These are phyloP conservation scores for Pachyramphus minor DNA, from an alignment of 2,113 vertebrate genomes.

Conservation along the genomic window DNA sequence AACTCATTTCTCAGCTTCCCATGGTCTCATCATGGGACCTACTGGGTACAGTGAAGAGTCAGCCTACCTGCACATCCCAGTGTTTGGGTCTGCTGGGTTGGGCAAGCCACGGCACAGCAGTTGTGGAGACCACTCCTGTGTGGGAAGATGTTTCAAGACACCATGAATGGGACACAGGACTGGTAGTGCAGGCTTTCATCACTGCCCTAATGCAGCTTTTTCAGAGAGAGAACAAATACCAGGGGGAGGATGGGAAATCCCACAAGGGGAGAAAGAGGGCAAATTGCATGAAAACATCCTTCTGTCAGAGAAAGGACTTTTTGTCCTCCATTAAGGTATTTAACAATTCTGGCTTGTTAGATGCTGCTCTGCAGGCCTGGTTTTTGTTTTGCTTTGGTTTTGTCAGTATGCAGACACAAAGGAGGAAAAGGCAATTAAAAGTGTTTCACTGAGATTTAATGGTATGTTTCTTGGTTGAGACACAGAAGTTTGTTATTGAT, in stretches of 20 bases:
- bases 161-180: no score
- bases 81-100: background rate
- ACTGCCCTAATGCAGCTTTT: background rate
- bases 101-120: background rate
- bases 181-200: background rate
- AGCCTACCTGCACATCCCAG: background rate
- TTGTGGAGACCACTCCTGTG: rapidly evolving
- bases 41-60: rapidly evolving
- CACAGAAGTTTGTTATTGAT: background rate
- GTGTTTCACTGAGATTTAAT: background rate
- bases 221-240: background rate
- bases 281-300: background rate
- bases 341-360: background rate
- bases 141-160: background rate
- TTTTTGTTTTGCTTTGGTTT: background rate
- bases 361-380: background rate
- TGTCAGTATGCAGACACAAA: background rate
- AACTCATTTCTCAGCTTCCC: background rate
- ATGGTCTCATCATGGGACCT: background rate
- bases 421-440: background rate
- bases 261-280: background rate
- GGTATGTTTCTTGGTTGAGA: background rate
- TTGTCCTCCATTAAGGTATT: background rate
- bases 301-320: background rate
- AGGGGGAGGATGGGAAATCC: background rate